These are phyloP conservation scores for Fratercula arctica DNA, from an alignment of 2,797 vertebrate species.

Conservation along the genomic window DNA sequence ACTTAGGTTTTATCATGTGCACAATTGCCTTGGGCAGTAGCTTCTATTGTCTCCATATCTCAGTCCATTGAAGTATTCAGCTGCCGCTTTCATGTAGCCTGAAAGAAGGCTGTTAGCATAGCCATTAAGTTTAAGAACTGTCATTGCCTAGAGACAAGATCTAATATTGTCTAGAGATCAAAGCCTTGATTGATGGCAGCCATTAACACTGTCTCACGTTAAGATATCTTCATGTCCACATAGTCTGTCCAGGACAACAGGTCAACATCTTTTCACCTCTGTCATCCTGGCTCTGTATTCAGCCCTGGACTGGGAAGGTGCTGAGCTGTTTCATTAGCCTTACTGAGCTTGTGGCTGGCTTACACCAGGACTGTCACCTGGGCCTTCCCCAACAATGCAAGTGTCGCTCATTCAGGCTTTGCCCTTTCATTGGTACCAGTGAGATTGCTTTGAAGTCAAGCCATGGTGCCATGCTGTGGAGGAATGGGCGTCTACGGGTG, in stretches of 20 bases:
- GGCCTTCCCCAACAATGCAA: neutral
- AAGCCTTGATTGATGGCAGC: neutral
- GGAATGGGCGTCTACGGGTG: accelerated
- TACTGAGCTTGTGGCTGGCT: neutral
- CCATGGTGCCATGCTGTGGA: neutral
- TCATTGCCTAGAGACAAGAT: neutral
- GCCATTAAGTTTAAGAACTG: neutral
- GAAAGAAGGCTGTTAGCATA: neutral
- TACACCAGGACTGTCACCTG: neutral
- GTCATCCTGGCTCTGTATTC: neutral
- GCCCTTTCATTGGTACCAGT: neutral
- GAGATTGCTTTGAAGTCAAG: neutral
- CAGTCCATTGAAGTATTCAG: neutral
- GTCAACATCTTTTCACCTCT: neutral
- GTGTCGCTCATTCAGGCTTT: neutral
- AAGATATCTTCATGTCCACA: neutral
- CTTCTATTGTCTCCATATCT: neutral
- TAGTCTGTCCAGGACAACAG: neutral
- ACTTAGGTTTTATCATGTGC: neutral
- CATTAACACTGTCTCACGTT: neutral
- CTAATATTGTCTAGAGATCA: neutral
- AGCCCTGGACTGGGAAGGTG: neutral
- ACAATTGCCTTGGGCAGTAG: neutral
- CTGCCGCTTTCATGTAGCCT: neutral
- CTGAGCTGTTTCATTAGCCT: neutral